These are phyloP conservation scores for Lontra canadensis DNA, from an alignment of 2,113 vertebrate species.

Conservation along the genomic window DNA sequence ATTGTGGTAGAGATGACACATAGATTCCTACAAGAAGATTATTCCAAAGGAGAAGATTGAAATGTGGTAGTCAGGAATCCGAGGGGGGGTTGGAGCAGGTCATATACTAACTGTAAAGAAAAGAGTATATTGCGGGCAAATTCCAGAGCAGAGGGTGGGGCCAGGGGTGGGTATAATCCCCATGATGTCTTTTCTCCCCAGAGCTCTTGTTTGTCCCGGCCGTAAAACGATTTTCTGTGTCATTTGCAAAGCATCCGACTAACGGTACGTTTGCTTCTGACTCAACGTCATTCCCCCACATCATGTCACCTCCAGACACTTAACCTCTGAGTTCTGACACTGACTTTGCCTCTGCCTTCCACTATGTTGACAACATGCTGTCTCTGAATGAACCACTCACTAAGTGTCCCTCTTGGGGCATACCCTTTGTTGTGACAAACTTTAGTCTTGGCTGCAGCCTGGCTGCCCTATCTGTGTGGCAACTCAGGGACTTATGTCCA, in stretches of 20 bases:
- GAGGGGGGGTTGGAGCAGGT: conserved; percentile 1
- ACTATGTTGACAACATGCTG: conserved; percentile 59
- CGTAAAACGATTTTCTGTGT: conserved; percentile 99
- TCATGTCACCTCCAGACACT: conserved; percentile 73
- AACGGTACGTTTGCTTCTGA: conserved; percentile 99
- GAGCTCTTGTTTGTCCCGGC: conserved; percentile 99
- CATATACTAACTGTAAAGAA: background rate
- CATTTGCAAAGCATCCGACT: conserved; percentile 99
- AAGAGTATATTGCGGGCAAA: conserved; percentile 39
- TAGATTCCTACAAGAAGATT: background rate
- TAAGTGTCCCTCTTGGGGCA: conserved; percentile 41
- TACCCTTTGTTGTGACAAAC: conserved; percentile 42
- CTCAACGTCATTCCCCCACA: conserved; percentile 80
- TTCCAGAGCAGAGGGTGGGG: conserved; percentile 68
- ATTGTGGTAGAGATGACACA: conserved; percentile 9
- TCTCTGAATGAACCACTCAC: conserved; percentile 64
- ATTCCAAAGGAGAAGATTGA: conserved; percentile 2
- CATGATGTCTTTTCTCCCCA: conserved; percentile 98
- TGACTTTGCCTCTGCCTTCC: conserved; percentile 67
- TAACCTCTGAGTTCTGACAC: conserved; percentile 67
- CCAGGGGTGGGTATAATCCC: conserved; percentile 77
- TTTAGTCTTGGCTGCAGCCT: conserved; percentile 46
- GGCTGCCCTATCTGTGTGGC: conserved; percentile 41
- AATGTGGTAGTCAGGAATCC: background rate
- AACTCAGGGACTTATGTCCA: conserved; percentile 57